Evolutionary conservation across 1,140 invertebrate species (phyloP).

Genomic region (Conus ventricosus): DNA sequence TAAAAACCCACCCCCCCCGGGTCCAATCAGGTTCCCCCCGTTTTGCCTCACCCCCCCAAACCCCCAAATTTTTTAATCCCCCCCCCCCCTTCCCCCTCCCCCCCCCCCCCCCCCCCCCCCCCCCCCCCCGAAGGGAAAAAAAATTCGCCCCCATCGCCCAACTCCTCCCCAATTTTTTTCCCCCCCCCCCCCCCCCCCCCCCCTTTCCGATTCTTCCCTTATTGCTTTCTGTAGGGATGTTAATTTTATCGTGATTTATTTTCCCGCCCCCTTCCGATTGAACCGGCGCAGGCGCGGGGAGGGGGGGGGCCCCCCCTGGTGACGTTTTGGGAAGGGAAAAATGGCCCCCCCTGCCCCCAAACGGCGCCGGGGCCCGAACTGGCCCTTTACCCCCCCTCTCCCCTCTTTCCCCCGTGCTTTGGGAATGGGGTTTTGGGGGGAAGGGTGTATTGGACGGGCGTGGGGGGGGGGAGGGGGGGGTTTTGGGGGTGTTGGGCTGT

Average conservation of each 20-base stretch:
- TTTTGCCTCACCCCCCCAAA: not conserved
- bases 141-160: not conserved
- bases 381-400: not conserved
- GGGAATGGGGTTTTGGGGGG: not conserved
- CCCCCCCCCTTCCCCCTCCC: not conserved
- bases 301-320: not conserved
- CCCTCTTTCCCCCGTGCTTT: too few relatives aligned
- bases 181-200: too few relatives aligned
- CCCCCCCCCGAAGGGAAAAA: not conserved
- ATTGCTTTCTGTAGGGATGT: slow-evolving; percentile 7
- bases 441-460: not conserved
- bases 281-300: not conserved
- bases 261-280: not conserved
- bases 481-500: too few relatives aligned
- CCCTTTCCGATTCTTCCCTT: not conserved
- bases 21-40: not conserved
- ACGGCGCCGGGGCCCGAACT: not conserved
- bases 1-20: not conserved
- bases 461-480: not conserved
- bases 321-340: not conserved
- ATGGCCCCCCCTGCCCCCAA: not conserved
- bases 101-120: not conserved
- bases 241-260: slow-evolving; percentile 18
- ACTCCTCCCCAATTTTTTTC: not conserved
- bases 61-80: not conserved